Evolutionary conservation across 2,797 vertebrate genomes (phyloP).

Genomic region (Sardinella longiceps): DNA sequence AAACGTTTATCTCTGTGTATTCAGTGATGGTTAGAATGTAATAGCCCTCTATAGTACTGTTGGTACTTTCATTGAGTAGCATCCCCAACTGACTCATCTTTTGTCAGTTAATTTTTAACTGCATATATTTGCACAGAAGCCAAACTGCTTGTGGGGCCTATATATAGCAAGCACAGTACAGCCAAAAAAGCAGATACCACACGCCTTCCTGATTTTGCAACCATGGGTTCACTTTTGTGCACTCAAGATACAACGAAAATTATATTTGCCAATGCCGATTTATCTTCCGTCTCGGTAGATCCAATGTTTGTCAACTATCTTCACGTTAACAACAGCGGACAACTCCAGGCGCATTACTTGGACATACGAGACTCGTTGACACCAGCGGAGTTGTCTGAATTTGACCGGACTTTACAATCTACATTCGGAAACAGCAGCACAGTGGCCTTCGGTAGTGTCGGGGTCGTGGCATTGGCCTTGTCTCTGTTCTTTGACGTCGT

Average conservation of each 20-base stretch:
- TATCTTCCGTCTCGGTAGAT: neutral
- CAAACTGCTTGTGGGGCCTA: neutral
- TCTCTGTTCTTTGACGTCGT: neutral
- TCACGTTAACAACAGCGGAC: neutral
- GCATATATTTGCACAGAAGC: neutral
- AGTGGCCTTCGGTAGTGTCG: neutral
- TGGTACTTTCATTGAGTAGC: no score
- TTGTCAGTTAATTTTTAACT: neutral
- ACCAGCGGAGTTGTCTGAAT: neutral
- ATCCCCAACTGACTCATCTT: no score
- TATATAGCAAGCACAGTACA: neutral
- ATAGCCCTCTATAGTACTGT: no score
- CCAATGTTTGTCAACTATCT: neutral
- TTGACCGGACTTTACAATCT: neutral
- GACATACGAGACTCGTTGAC: neutral
- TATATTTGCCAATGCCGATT: neutral
- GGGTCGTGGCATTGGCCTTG: slow-evolving; percentile 7
- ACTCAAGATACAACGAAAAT: neutral
- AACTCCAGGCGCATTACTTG: neutral
- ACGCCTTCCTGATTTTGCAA: neutral
- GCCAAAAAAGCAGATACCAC: neutral
- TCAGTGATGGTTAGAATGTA: no score
- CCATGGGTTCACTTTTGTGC: neutral
- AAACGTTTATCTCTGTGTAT: no score
- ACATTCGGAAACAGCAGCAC: neutral